Base-by-base conservation (phyloP, 2,888 invertebrate genomes). In the Drosophila antonietae region DNA sequence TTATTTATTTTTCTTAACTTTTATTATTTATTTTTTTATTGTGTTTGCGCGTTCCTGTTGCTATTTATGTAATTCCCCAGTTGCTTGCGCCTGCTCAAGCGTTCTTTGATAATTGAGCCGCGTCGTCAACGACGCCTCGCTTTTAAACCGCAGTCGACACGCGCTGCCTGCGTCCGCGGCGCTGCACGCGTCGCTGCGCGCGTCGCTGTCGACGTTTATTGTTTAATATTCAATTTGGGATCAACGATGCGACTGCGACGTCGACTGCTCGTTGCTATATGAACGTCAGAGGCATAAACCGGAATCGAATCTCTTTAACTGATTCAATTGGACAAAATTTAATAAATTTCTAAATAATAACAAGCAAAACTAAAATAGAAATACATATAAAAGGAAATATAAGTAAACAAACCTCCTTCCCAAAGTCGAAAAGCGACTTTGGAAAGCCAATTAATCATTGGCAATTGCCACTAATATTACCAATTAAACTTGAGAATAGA, bases 171-270 rank as follows among this genome's bases (percentile, higher is more conserved):
- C 4, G 55, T 1, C 31, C 18, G 57, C 43, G 7, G 53, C 60
- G 68, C 60, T 41, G 64, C 33, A 0, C 28, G n/a, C 59, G 60
- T 15, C 56, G 15, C 53, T 10, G 20, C 4, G 37, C 9, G 20
- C 59, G 68, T 15, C 58, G 46, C 64, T 35, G 75, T n/a, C 14
- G 37, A 14, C 60, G 62, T 58, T 79, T 76, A 69, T 88, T 88
- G 78, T 84, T 85, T 73, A 84, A 67, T 61, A 75, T 78, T 84
- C 60, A 80, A 84, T 88, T 88, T 75, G 70, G 72, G 80, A 78
- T 72, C 53, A 23, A n/a, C 53, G 53, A 6, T 56, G 55, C 46
- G 51, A 35, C 43, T 58, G 28, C 5, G 6, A 10, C 43, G 4
- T 12, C 18, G 14, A n/a, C 23, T 28, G 49, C 55, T 55, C 51